phyloP scores from a whole-genome alignment of 2,888 invertebrate genomes.

The Halocaridina rubra region DNA sequence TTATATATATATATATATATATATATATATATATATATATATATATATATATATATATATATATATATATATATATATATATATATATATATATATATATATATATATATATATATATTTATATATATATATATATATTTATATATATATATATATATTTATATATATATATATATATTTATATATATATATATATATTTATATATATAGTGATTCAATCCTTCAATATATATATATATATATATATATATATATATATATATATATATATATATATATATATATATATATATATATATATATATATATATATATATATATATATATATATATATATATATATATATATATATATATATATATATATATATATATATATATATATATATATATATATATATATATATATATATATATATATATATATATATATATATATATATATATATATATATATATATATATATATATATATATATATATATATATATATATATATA shows the following conservation, averaged over 20 bases:
- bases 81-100: background rate
- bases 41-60: background rate
- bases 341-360: too few species aligned
- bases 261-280: background rate
- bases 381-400: too few species aligned
- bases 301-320: too few species aligned
- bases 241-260: background rate
- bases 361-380: too few species aligned
- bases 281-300: too few species aligned
- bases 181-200: background rate
- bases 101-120: background rate
- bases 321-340: too few species aligned
- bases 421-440: too few species aligned
- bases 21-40: background rate
- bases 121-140: background rate
- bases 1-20: background rate
- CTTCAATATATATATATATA: background rate
- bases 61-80: background rate
- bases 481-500: too few species aligned
- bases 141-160: background rate
- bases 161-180: background rate
- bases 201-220: background rate
- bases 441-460: too few species aligned
- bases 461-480: too few species aligned
- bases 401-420: too few species aligned